Evolutionary conservation across 2,888 invertebrate species (phyloP), one percentile per base, ranked within the genome.

Genomic region (Polyommatus icarus): DNA sequence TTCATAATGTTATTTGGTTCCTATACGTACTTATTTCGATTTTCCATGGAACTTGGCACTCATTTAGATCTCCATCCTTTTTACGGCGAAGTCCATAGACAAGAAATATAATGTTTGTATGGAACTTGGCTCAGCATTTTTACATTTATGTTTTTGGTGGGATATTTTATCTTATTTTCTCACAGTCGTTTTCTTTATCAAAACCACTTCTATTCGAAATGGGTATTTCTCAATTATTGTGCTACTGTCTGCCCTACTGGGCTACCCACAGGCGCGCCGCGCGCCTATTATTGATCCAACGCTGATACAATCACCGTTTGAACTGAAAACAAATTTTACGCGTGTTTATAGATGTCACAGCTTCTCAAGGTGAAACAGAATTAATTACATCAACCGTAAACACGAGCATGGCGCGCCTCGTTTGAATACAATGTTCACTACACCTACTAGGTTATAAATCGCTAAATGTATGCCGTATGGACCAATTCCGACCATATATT

Each of bases 251-350:
- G 24, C 12, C 8, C 20, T 20, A 24, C 61, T 59, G 59, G 18
- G 18, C 54, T 61, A 61, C 61, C 61, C 29, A 67, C 67, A 29
- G 24, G 24, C 50, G 46, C 46, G 24, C 50, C 24, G 24, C 50
- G 46, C 46, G 24, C 50, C 24, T 40, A 54, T 50, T 54, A 75
- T 75, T 29, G 75, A 75, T 50, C 54, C 29, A 29, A 20, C 3
- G 75, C 54, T 75, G 54, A 75, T 75, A 75, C 75, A 75, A 50
- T 75, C 75, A 29, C 24, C 29, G 75, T 50, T 75, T 50, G 54
- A 50, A 75, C 75, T 75, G 75, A 54, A 75, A 75, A 75, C 54
- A 73, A 73, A 46, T 75, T 75, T 75, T 10, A 75, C 54, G 75
- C 29, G 54, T 75, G 50, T 75, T 73, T 73, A 73, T 46, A 73